These are phyloP conservation scores for Falco cherrug DNA, from an alignment of 2,797 vertebrate species.

Conservation along the genomic window DNA sequence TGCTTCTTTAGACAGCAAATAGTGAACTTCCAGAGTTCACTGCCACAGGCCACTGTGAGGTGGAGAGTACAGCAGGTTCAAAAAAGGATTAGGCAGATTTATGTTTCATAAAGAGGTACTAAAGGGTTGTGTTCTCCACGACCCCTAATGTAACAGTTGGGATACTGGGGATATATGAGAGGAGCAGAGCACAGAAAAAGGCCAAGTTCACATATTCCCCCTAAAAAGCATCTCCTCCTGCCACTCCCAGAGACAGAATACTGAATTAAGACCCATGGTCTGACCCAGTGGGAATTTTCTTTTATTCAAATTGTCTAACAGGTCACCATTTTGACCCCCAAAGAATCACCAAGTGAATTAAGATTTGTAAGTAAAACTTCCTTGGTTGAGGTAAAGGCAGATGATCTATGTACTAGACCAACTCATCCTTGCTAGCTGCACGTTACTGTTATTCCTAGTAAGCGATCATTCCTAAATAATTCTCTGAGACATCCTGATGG, in stretches of 20 bases:
- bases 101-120: not conserved
- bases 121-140: not conserved
- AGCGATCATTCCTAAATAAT: not conserved
- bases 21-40: not conserved
- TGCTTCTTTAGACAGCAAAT: not conserved
- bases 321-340: not conserved
- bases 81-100: not conserved
- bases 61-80: not conserved
- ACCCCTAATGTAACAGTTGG: not conserved
- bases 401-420: not conserved
- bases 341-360: not conserved
- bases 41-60: not conserved
- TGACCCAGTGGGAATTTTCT: not conserved
- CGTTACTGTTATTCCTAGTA: not conserved
- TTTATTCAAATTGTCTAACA: not conserved
- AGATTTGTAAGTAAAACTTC: not conserved
- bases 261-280: not conserved
- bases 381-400: not conserved
- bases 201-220: not conserved
- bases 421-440: not conserved
- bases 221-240: not conserved
- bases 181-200: not conserved
- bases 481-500: not conserved
- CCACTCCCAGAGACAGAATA: not conserved
- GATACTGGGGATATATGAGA: not conserved